Conservation (phyloP, 1,140 invertebrate species). For the Bathynomus jamesi region DNA sequence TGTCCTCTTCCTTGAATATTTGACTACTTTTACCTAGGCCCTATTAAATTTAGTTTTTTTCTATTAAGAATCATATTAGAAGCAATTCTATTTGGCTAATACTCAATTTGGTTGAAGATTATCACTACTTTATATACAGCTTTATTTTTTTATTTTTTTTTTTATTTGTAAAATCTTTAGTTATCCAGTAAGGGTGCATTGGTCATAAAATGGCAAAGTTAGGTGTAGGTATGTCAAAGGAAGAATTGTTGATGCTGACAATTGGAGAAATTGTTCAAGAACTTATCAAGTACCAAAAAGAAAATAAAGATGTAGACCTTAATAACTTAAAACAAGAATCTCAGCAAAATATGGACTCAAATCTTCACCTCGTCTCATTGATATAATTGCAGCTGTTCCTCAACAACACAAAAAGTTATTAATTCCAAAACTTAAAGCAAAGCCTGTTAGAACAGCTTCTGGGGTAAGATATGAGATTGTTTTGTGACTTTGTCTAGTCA, state of each 20-base stretch:
- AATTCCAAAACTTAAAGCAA: conserved; percentile 86
- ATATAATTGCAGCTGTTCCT: conserved; percentile 97
- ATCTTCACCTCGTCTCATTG: conserved; percentile 86
- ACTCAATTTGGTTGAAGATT: too few species aligned
- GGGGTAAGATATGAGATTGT: too few species aligned
- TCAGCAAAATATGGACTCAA: conserved; percentile 88
- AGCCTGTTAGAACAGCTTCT: conserved; percentile 95
- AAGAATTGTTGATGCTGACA: conserved; percentile 31
- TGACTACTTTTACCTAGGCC: too few species aligned
- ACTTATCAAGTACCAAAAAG: conserved; percentile 73
- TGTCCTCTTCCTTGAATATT: too few species aligned
- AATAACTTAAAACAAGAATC: conserved; percentile 83
- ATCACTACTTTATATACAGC: too few species aligned
- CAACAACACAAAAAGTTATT: conserved; percentile 78
- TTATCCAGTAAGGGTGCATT: too few species aligned
- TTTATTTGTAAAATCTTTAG: too few species aligned
- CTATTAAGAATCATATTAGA: too few species aligned
- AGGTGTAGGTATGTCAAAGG: conserved; percentile 23
- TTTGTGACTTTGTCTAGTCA: conserved; percentile 19
- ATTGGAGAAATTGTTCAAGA: conserved; percentile 57
- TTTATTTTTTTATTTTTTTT: too few species aligned
- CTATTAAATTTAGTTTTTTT: too few species aligned
- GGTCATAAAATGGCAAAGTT: neutral
- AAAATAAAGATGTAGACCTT: conserved; percentile 83
- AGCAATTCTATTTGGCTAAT: too few species aligned